Base-by-base conservation (phyloP, 2,797 vertebrate species). In the Remorina albescens region DNA sequence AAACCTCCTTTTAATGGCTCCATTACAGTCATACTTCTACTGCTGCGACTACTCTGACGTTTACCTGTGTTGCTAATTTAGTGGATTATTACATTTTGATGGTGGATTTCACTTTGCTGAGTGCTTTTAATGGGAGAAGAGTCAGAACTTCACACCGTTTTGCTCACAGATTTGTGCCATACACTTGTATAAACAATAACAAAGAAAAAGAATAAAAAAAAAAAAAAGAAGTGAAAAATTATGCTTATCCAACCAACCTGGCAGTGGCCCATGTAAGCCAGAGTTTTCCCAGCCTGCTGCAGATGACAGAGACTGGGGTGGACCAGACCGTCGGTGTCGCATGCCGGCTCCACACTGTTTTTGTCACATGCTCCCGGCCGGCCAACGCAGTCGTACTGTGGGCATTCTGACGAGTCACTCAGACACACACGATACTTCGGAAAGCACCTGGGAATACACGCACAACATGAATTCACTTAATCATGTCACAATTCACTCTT, bases 221-320 rank as follows among this genome's bases (percentile, higher is more conserved):
- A 18, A 65, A 13, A 44, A n/a, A 15, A 6, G n/a, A n/a, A n/a
- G n/a, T 10, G 7, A 18, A 32, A 19, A 11, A 47, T 46, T 1
- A 10, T 25, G 23, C 50, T 16, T n/a, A 2, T 42, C 4, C 26
- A n/a, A 67, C 83, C 57, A 95, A 99, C 98, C 96, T 99, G 97
- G 86, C 98, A 99, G 0, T 96, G 95, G 13, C 98, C 98, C 90
- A 85, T 94, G 89, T 99, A 99, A 8, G 97, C 96, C 76, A 98
- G 91, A 36, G 71, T 95, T 82, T 98, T 98, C 28, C 96, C 96
- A 54, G 94, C 95, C 85, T 97, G 97, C 87, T 96, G 95, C 71
- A 99, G 92, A 64, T 94, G 92, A 78, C 98, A 99, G 71, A 95
- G 86, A 62, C 93, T 98, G 50, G 65, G 77, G 75, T 99, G 96